Conservation (phyloP, 1,140 invertebrate genomes). For the Drosophila serrata region DNA sequence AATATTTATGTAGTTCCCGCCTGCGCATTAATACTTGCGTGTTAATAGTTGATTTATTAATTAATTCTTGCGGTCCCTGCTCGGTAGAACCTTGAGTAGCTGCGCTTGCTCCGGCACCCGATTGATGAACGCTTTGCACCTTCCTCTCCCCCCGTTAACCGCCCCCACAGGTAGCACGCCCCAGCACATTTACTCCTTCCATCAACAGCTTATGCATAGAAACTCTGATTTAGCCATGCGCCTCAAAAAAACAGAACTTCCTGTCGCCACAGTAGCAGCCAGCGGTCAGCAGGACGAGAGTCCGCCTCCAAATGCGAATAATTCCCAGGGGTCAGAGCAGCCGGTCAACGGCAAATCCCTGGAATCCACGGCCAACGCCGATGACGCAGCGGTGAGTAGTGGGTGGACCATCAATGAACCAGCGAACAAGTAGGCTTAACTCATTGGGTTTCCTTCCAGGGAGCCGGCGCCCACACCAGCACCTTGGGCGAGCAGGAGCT, state of each 20-base stretch:
- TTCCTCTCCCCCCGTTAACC: constrained; percentile 33
- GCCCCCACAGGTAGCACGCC: constrained; percentile 70
- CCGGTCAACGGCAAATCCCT: constrained; percentile 50
- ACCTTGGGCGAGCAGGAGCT: constrained; percentile 88
- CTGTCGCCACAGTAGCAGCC: constrained; percentile 63
- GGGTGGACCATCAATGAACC: neutral
- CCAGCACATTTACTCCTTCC: constrained; percentile 81
- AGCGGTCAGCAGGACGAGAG: constrained; percentile 36
- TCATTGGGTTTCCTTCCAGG: constrained; percentile 20
- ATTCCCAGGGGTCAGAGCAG: constrained; percentile 21
- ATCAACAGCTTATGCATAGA: constrained; percentile 83
- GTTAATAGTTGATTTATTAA: constrained; percentile 16
- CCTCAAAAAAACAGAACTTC: constrained; percentile 79
- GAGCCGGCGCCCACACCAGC: constrained; percentile 63
- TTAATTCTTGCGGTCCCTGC: constrained; percentile 53
- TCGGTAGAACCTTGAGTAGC: constrained; percentile 56
- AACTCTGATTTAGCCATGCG: constrained; percentile 82
- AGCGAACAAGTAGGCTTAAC: constrained; percentile 30
- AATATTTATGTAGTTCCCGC: constrained; percentile 12
- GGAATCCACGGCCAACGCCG: constrained; percentile 43
- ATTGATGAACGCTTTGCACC: constrained; percentile 73
- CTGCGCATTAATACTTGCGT: constrained; percentile 19
- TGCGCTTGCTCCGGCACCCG: constrained; percentile 65
- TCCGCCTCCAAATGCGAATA: neutral
- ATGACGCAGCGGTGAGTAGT: constrained; percentile 64